Conservation (phyloP, 1,140 invertebrate genomes). For the Camponotus floridanus region DNA sequence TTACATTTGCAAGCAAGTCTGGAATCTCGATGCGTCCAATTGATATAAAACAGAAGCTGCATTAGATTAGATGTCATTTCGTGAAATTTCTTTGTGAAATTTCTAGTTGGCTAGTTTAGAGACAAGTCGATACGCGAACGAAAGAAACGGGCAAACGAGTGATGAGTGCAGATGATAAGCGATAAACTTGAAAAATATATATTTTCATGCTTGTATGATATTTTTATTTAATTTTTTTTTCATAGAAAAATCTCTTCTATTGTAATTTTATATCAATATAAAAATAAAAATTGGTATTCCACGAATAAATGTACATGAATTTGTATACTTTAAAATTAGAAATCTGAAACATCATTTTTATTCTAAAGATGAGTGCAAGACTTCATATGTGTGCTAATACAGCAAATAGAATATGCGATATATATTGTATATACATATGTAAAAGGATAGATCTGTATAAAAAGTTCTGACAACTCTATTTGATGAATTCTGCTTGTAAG, state of each 20-base stretch:
- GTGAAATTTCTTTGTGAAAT: not conserved
- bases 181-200: not conserved
- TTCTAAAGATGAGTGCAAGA: not conserved
- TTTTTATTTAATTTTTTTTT: not conserved
- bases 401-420: not conserved
- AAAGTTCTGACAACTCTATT: not conserved
- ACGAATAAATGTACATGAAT: not conserved
- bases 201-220: not conserved
- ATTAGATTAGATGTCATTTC: conserved; percentile 17
- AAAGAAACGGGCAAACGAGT: not conserved
- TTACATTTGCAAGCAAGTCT: not conserved
- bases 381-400: not conserved
- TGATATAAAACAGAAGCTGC: conserved; percentile 9
- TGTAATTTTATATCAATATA: not conserved
- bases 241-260: not conserved
- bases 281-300: not conserved
- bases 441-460: not conserved
- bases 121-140: conserved; percentile 1
- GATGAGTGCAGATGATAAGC: not conserved
- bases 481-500: too few relatives aligned
- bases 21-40: conserved; percentile 29
- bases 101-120: conserved; percentile 5
- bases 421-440: too few relatives aligned
- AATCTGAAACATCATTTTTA: not conserved
- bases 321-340: not conserved